Percentiles rank a stretch among this genome's conserved stretches.
These are phyloP conservation scores for Drosophila rellima DNA, from an alignment of 2,888 invertebrate genomes.

Conservation along the genomic window DNA sequence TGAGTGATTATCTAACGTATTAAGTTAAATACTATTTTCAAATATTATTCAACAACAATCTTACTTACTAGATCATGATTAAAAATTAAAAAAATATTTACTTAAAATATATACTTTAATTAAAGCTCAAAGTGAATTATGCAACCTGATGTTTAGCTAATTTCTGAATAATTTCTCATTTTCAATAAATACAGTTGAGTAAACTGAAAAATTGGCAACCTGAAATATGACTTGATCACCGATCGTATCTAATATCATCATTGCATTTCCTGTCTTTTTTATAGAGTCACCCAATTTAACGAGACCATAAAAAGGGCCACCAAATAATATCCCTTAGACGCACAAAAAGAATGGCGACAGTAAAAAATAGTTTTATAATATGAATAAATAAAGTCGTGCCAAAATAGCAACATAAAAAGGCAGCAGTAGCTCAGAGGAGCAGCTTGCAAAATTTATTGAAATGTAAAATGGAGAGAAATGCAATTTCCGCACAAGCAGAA, in stretches of 20 bases:
- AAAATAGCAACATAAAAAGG: constrained; percentile 53
- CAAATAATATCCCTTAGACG: constrained; percentile 52
- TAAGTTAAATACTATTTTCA: neutral
- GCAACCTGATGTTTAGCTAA: neutral
- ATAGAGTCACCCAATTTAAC: constrained; percentile 46
- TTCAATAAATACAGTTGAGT: neutral
- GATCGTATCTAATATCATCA: constrained; percentile 39
- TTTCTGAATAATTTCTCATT: neutral
- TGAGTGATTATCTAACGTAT: neutral
- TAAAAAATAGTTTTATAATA: constrained; percentile 41
- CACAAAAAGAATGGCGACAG: constrained; percentile 10
- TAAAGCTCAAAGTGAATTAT: neutral
- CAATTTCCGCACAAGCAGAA: constrained; percentile 70
- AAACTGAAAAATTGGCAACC: constrained; percentile 1
- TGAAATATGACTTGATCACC: constrained; percentile 4
- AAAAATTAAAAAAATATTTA: neutral
- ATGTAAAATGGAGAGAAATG: constrained; percentile 77
- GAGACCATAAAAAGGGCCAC: constrained; percentile 52
- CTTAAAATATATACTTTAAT: neutral
- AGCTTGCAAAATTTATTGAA: constrained; percentile 73
- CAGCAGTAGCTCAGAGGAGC: constrained; percentile 23
- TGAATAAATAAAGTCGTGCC: constrained; percentile 62
- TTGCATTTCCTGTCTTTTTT: constrained; percentile 20
- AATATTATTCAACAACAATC: neutral
- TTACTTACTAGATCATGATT: neutral